Evolutionary conservation across 1,140 invertebrate species (phyloP), one percentile per base, ranked within the genome.

Genomic region (Musca vetustissima): DNA sequence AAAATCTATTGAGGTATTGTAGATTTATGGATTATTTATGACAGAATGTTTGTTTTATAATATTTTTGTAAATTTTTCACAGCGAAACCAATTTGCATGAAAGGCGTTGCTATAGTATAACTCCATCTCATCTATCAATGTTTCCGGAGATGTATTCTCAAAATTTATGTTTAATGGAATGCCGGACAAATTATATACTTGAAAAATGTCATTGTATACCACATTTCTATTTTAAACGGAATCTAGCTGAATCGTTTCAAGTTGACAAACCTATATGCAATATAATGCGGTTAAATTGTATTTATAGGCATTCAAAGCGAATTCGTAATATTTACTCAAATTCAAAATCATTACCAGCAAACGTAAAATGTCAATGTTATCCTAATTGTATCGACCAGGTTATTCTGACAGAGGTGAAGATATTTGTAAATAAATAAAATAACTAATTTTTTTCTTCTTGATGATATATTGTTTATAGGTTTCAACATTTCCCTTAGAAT

Each of bases 91-190:
- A 3, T 9, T 25, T 69, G 17, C 22, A 57, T 19, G 14, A 57
- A 25, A 52, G 52, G 21, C 25, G 53, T 21, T 69, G 64, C 22
- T 64, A 50, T n/a, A 59, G n/a, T 3, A 14, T 9, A 1, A 49
- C 24, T 4, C 61, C 65, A 13, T 66, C 61, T 17, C 25, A 25
- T 43, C 36, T 43, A 1, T 21, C 17, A 19, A 48, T 47, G 17
- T 57, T 53, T 28, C 53, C 64, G 2, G 13, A 11, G 1, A 25
- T 14, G n/a, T 69, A 66, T 48, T 66, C 61, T 2, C 19, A 22
- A n/a, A 68, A 64, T 61, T 47, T 68, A 4, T 68, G 67, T 19
- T 32, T 68, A 22, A 68, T 59, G 52, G 50, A 69, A 47, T 69
- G 68, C 21, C 68, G 68, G 6, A 17, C 28, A 4, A 49, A 6